Base-by-base conservation (phyloP, 2,888 invertebrate genomes). In the Zygaena filipendulae region DNA sequence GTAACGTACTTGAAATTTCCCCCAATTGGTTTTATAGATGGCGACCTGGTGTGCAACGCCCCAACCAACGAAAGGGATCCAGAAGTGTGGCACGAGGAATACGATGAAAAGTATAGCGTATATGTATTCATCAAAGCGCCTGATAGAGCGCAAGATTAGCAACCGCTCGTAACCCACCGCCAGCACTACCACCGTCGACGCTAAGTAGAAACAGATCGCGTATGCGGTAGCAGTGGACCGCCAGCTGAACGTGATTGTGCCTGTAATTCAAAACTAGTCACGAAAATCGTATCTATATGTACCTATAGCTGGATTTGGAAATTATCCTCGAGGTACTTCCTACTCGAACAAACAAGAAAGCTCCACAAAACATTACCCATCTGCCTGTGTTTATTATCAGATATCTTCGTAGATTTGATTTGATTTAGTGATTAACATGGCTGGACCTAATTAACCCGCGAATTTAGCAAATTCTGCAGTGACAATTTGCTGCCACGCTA, bases 31-130 rank as follows among this genome's bases (percentile, higher is more conserved):
- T 60, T 87, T 87, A 52, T 87, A 87, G 39, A 84, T 82, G 31
- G 86, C 86, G 3, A 87, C 87, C 56, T 87, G 84, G 22, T 75
- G 74, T 1, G 87, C 87, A 12, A 87, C 87, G 1, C 87, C 86
- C 87, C 87, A 87, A 1, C 87, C 87, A 8, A 86, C 85, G 45
- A 84, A 87, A 0, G 87, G 87, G 23, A 86, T 85, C 84, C 85
- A 86, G 57, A 87, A 87, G 49, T 87, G 87, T 0, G 87, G 87
- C 6, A 87, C 77, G 24, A 87, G 68, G 47, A 85, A 87, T 7
- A 86, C 77, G 1, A 87, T 75, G 47, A 87, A 87, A 10, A 87
- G 67, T 29, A 87, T 82, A 0, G 86, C 84, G 48, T 87, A 87
- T 42, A 87, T 87, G 45, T 87, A 87, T 43, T 87, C 87, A 49